Percentiles rank a stretch among this genome's conserved stretches.
phyloP scores from a whole-genome alignment of 2,113 vertebrate species.

The Actenoides lindsayi region DNA sequence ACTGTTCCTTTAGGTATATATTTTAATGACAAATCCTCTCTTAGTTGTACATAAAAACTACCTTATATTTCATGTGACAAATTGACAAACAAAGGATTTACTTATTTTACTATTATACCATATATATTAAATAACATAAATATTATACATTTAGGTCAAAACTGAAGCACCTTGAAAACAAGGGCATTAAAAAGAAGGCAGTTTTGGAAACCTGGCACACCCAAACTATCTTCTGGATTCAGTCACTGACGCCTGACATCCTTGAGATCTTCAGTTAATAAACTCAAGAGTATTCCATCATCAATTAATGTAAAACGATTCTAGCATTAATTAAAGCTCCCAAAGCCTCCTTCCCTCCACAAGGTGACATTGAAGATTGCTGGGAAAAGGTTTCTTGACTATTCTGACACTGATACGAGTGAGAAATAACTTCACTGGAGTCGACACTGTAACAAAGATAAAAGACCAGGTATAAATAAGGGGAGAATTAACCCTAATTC shows the following conservation, averaged over 20 bases:
- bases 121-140: neutral
- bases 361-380: neutral
- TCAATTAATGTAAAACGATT: constrained; percentile 21
- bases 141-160: neutral
- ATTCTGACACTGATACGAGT: neutral
- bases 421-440: neutral
- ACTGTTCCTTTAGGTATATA: neutral
- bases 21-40: neutral
- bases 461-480: neutral
- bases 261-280: constrained; percentile 19
- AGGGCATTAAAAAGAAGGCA: neutral
- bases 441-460: neutral
- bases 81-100: neutral
- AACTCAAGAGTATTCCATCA: neutral
- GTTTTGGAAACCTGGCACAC: neutral
- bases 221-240: neutral
- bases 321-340: constrained; percentile 35
- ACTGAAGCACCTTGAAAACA: neutral
- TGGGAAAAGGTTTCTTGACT: neutral
- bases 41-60: neutral
- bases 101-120: neutral
- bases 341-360: neutral
- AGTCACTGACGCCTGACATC: neutral
- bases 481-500: neutral
- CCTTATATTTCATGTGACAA: neutral